These are phyloP conservation scores for Nymphalis urticae DNA, from an alignment of 2,888 invertebrate species.

Conservation along the genomic window DNA sequence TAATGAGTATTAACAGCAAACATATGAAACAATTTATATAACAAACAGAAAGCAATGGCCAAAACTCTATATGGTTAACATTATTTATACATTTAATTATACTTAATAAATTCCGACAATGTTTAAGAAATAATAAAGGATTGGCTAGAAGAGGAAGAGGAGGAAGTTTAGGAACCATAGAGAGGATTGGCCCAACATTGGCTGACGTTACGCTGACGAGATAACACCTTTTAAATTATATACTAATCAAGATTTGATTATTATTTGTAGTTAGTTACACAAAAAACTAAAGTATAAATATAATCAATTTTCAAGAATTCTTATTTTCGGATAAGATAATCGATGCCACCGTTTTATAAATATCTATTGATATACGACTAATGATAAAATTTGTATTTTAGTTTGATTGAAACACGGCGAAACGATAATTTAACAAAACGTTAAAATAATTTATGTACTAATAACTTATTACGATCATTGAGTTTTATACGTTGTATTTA, in stretches of 20 bases:
- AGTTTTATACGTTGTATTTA: neutral
- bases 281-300: no score
- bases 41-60: constrained; percentile 65
- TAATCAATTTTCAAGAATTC: no score
- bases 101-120: neutral
- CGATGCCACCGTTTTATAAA: no score
- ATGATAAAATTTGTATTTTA: no score
- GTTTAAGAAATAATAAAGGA: constrained; percentile 21
- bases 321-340: no score
- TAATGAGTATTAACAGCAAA: constrained; percentile 13
- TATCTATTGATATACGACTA: no score
- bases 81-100: constrained; percentile 18
- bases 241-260: no score
- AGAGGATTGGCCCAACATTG: constrained; percentile 77
- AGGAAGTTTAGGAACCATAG: constrained; percentile 62
- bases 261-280: no score
- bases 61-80: constrained; percentile 72
- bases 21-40: neutral
- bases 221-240: constrained; percentile 52
- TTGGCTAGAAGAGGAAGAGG: constrained; percentile 38
- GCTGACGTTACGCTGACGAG: constrained; percentile 59
- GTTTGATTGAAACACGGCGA: no score
- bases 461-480: neutral
- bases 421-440: no score
- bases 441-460: no score